A percentile compares a stretch with the other conserved stretches of the same genome.
Conservation (phyloP, 1,140 invertebrate genomes). For the Schlechtendalia chinensis region DNA sequence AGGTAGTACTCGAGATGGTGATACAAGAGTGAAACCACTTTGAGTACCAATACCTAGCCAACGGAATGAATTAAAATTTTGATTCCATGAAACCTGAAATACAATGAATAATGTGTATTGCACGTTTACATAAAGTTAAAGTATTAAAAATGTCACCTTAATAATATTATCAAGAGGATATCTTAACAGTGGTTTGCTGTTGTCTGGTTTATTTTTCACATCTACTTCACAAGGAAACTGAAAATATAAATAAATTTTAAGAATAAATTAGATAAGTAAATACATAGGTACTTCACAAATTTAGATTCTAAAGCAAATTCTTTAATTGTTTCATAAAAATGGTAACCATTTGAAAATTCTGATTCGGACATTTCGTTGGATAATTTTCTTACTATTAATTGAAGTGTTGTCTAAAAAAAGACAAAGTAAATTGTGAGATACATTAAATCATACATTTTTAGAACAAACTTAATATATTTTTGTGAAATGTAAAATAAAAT, state of each 20-base stretch:
- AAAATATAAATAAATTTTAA: neutral
- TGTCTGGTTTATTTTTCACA: neutral
- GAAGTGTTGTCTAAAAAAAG: slow-evolving; percentile 8
- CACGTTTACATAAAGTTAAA: neutral
- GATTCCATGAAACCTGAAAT: slow-evolving; percentile 58
- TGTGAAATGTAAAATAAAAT: too few relatives aligned
- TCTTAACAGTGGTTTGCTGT: slow-evolving; percentile 29
- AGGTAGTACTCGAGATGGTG: slow-evolving; percentile 9
- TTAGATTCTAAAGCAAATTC: slow-evolving; percentile 15
- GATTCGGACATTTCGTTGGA: neutral
- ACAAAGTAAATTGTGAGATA: neutral
- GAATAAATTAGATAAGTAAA: neutral
- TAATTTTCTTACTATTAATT: slow-evolving; percentile 8
- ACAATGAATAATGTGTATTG: slow-evolving; percentile 23
- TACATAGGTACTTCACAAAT: neutral
- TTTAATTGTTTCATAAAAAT: slow-evolving; percentile 13
- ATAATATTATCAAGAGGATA: slow-evolving; percentile 42
- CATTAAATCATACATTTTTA: too few relatives aligned
- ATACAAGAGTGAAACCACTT: slow-evolving; percentile 58
- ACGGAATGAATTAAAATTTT: slow-evolving; percentile 58
- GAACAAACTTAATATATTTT: too few relatives aligned
- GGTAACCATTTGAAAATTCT: neutral
- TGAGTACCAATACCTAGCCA: slow-evolving; percentile 58
- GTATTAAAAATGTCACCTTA: slow-evolving; percentile 9
- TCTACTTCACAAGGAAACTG: neutral